Percentiles rank a stretch among this genome's conserved stretches.
phyloP scores from a whole-genome alignment of 2,797 vertebrate species.

The Loriculus beryllinus region DNA sequence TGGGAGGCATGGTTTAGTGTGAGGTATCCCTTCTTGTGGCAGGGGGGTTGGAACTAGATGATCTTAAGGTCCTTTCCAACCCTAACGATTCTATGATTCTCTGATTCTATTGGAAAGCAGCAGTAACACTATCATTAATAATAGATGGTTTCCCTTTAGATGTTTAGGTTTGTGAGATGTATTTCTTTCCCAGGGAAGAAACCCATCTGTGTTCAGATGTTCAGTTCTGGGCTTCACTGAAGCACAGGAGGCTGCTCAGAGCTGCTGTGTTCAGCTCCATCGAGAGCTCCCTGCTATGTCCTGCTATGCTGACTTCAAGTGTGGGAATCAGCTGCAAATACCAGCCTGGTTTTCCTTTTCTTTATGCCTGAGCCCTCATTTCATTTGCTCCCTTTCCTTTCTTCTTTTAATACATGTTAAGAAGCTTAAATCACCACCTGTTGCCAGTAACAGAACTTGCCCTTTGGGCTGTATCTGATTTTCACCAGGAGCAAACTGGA shows the following conservation, averaged over 20 bases:
- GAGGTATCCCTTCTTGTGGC: too few species aligned
- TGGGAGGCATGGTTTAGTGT: too few species aligned
- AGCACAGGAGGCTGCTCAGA: not conserved
- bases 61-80: too few species aligned
- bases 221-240: not conserved
- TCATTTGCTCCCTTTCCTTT: not conserved
- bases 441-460: not conserved
- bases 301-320: fast-evolving
- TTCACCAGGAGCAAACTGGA: not conserved
- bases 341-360: not conserved
- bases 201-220: not conserved
- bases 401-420: not conserved
- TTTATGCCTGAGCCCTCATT: not conserved
- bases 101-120: not conserved
- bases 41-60: too few species aligned
- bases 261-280: not conserved
- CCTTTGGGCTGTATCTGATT: not conserved
- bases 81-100: too few species aligned
- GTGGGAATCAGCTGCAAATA: not conserved
- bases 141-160: not conserved
- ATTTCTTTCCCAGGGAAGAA: not conserved
- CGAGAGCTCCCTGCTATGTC: fast-evolving
- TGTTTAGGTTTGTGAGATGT: not conserved
- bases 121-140: not conserved
- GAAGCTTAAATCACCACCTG: not conserved